Evolutionary conservation across 30 jellyfish, hydroid and myxozoan genomes (phyloP), one percentile per base, ranked within the genome.

Genomic region (Pelagia noctiluca): DNA sequence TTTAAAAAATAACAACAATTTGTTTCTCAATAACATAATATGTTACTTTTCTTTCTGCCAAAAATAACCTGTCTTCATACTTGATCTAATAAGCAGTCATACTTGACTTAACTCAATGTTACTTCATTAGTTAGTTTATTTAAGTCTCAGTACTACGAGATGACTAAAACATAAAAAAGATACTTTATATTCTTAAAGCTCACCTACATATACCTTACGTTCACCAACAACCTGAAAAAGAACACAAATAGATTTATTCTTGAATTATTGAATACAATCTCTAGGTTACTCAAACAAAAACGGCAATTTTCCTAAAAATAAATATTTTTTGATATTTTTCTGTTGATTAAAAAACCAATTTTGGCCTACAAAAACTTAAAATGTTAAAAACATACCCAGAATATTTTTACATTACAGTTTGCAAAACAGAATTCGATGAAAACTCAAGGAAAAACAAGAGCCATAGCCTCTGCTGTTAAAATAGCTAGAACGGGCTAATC

Each of bases 181-280:
- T 23, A 1, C 26, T 2, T 8, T 8, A 32, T 19, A 67, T n/a
- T 22, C 30, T 2, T 21, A 48, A 24, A 2, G 18, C 79, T 35
- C 18, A 82, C 92, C 92, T 12, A 69, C 85, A 31, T 66, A 33
- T 28, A 82, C 86, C 46, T 68, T 69, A n/a, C 92, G 54, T 70
- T 82, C 92, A 19, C 92, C 92, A 24, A 82, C 92, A 69, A 82
- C 85, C 92, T 82, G 50, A 16, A 82, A 69, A 34, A 35, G 18
- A 19, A n/a, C n/a, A n/a, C n/a, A n/a, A n/a, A n/a, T n/a, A n/a
- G n/a, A n/a, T n/a, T n/a, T n/a, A n/a, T n/a, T n/a, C n/a, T 50
- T 30, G 8, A 75, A 49, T 26, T 26, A 25, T 63, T 1, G 2
- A 0, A 63, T 23, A 21, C 25, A 63, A 35, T 12, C 32, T 5